These are phyloP conservation scores for western clawed frog (Xenopus tropicalis) DNA, from an alignment of 2,113 vertebrate species.

Conservation along the genomic window UCB_Xtro_10.0 CM004443.2:110946001-110946500, in stretches of 20 bases:
- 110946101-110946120: too few species aligned
- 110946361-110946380: constrained; percentile 31
- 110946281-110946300: neutral
- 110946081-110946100: too few species aligned
- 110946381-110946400: neutral
- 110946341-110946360: neutral
- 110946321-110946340: neutral
- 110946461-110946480: constrained; percentile 47
- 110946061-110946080: too few species aligned
- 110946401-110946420: constrained; percentile 6
- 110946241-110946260: neutral
- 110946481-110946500: constrained; percentile 47
- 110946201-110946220: neutral
- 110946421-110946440: constrained; percentile 23
- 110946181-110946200: too few species aligned
- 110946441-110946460: constrained; percentile 9
- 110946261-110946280: neutral
- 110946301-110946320: constrained; percentile 19
- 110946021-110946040: too few species aligned
- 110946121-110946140: too few species aligned
- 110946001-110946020: too few species aligned
- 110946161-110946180: too few species aligned
- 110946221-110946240: neutral
- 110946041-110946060: too few species aligned
- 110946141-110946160: too few species aligned